Conservation (phyloP, 2,888 invertebrate genomes). For the Emmelina monodactyla region DNA sequence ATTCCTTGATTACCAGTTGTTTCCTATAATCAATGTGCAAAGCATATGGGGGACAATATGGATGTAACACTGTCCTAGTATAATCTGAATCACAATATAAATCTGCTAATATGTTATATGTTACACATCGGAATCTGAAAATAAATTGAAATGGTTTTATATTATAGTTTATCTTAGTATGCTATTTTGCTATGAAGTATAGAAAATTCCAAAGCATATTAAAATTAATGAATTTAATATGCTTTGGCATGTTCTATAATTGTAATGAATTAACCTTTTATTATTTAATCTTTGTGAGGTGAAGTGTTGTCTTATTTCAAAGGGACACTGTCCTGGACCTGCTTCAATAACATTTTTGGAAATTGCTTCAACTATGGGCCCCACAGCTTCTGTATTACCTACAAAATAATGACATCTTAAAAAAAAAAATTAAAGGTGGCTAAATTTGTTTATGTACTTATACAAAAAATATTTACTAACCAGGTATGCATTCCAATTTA, state of each 20-base stretch:
- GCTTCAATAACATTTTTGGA: slow-evolving; percentile 70
- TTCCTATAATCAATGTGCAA: slow-evolving; percentile 86
- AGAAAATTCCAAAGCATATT: too few relatives aligned
- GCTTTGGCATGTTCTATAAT: too few relatives aligned
- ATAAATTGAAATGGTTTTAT: too few relatives aligned
- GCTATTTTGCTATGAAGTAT: too few relatives aligned
- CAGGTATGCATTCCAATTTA: slow-evolving; percentile 67
- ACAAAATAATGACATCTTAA: too few relatives aligned
- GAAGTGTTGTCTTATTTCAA: slow-evolving; percentile 78
- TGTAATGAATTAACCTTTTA: slow-evolving; percentile 58
- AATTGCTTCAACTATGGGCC: slow-evolving; percentile 69
- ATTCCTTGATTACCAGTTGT: slow-evolving; percentile 83
- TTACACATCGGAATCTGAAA: slow-evolving; percentile 78
- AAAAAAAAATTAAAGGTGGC: too few relatives aligned
- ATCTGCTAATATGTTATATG: slow-evolving; percentile 93
- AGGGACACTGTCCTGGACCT: slow-evolving; percentile 82
- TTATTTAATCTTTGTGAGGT: slow-evolving; percentile 66
- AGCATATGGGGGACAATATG: slow-evolving; percentile 85
- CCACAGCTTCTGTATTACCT: slow-evolving; percentile 55
- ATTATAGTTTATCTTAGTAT: too few relatives aligned
- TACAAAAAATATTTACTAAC: slow-evolving; percentile 29
- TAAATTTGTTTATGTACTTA: too few relatives aligned
- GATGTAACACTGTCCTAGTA: slow-evolving; percentile 75
- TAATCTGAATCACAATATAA: slow-evolving; percentile 87
- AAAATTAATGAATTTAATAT: too few relatives aligned